Base-by-base conservation (phyloP, 2,888 invertebrate species). In the Teinopalpus imperialis region DNA sequence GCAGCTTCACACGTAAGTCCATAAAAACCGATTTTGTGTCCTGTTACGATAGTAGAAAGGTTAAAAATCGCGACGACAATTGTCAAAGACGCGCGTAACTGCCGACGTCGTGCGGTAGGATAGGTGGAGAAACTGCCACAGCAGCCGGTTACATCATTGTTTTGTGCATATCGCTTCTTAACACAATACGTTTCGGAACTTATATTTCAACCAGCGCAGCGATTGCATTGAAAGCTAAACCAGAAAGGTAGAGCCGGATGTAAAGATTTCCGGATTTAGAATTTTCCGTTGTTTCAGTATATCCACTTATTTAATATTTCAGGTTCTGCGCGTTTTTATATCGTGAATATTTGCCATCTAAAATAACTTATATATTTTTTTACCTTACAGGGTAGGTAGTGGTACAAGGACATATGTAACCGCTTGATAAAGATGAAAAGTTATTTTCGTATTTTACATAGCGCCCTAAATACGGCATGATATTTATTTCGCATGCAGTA, bases 61-160 rank as follows among this genome's bases (percentile, higher is more conserved):
- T 35, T 35, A 16, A 34, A 40, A 39, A 45, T 45, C 12, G 39
- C 16, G 13, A 27, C 4, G 18, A 9, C n/a, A 10, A 9, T 7
- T 12, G 27, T 12, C 26, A 43, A 53, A 59, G 55, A 70, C 78
- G 80, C 77, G 83, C 71, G 70, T 69, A 66, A 66, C 59, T 63
- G 57, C 54, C 63, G 56, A 60, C 69, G 67, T 59, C 66, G 59
- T 56, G 64, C 63, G 72, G 72, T 63, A 69, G 70, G 74, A 66
- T 52, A 52, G 47, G 39, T 50, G 52, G 85, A 74, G 86, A 85
- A 85, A 87, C 83, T 81, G 60, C n/a, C 48, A 56, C 55, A 54
- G 61, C 65, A 66, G 68, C 61, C 67, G 74, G 67, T 87, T 87
- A 86, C 85, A 85, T 86, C 82, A 81, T 57, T 70, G 67, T 71